These are phyloP conservation scores for Passer montanus DNA, from an alignment of 2,113 vertebrate species.

Conservation along the genomic window DNA sequence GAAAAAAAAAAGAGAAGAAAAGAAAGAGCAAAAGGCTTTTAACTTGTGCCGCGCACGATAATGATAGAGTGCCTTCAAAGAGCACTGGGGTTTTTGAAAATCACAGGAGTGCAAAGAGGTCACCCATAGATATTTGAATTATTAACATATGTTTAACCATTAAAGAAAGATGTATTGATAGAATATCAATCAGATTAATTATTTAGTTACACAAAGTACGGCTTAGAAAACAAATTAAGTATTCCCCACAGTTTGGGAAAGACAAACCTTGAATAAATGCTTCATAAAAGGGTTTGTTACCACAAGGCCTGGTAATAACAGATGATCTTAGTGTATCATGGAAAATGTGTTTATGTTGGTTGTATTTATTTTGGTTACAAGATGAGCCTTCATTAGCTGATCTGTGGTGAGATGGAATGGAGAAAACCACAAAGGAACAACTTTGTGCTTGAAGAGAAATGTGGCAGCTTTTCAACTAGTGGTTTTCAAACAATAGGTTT, in stretches of 20 bases:
- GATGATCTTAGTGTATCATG: neutral
- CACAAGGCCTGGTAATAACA: conserved; percentile 52
- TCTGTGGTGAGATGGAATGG: neutral
- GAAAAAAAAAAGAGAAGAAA: neutral
- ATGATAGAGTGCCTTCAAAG: conserved; percentile 69
- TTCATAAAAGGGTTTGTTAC: conserved; percentile 57
- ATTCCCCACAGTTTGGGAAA: conserved; percentile 22
- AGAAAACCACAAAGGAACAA: neutral
- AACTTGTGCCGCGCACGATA: conserved; percentile 47
- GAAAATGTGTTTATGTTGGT: neutral
- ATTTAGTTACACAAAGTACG: conserved; percentile 86
- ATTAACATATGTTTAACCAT: conserved; percentile 90
- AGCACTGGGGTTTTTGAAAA: conserved; percentile 73
- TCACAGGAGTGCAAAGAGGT: conserved; percentile 76
- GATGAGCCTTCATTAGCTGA: neutral
- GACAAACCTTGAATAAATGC: conserved; percentile 61
- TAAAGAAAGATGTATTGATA: conserved; percentile 91
- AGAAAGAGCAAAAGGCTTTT: conserved; percentile 73
- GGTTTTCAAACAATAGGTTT: neutral
- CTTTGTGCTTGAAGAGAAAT: neutral
- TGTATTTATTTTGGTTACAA: neutral
- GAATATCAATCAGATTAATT: conserved; percentile 89
- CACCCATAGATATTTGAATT: conserved; percentile 88
- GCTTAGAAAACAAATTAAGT: conserved; percentile 71
- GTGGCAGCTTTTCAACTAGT: neutral